A percentile compares a stretch with the other conserved stretches of the same genome.
These are phyloP conservation scores for Sphinx pinastri DNA, from an alignment of 2,888 invertebrate genomes.

Conservation along the genomic window DNA sequence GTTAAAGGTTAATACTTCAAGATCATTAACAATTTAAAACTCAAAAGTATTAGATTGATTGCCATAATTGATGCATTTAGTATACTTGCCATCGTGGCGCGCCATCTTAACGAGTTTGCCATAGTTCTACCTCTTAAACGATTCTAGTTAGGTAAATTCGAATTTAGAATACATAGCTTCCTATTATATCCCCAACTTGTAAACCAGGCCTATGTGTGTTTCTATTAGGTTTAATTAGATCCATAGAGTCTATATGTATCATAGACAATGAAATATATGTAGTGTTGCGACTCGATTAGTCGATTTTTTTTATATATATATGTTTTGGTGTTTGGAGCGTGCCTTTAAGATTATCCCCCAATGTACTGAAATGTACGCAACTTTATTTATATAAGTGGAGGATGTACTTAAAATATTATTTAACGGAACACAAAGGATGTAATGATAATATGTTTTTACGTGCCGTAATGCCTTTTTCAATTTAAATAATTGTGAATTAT, in stretches of 20 bases:
- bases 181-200: constrained; percentile 35
- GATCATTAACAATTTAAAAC: neutral
- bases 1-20: too few species aligned
- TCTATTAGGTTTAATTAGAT: constrained; percentile 31
- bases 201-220: constrained; percentile 42
- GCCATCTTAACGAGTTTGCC: constrained; percentile 40
- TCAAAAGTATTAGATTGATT: constrained; percentile 9
- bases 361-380: constrained; percentile 11
- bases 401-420: constrained; percentile 16
- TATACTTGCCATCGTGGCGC: constrained; percentile 1
- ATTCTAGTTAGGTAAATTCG: constrained; percentile 38
- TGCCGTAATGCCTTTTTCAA: constrained; percentile 13
- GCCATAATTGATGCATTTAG: constrained; percentile 22
- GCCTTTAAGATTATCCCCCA: constrained; percentile 10
- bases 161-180: constrained; percentile 32
- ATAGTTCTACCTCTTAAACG: constrained; percentile 50
- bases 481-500: neutral
- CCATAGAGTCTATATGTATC: neutral
- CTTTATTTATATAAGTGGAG: constrained; percentile 16
- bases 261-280: neutral
- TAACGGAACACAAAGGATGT: neutral
- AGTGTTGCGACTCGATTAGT: neutral
- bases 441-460: constrained; percentile 4
- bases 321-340: constrained; percentile 1
- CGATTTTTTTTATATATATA: neutral